Base-by-base conservation (phyloP, 2,797 vertebrate genomes). In the Dipus sagitta region DNA sequence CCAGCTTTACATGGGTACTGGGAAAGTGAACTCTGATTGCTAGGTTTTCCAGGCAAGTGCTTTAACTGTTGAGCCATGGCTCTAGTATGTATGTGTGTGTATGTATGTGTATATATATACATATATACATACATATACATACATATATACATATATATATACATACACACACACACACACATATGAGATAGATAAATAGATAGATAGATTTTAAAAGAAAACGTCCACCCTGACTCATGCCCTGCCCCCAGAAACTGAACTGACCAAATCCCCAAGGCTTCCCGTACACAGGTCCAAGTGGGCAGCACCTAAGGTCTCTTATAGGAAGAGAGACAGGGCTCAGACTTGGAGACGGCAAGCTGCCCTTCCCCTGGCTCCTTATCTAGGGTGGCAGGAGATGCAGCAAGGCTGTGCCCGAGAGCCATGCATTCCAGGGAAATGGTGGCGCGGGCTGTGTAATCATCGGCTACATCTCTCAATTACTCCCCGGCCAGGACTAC, bases 381-480 rank as follows among this genome's bases (percentile, higher is more conserved):
- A 32, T 32, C 81, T 72, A 38, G 77, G 92, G 38, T 0, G 65
- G 76, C 83, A 71, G 68, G 94, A 93, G 93, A 90, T 90, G 70
- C 6, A 54, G 62, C 54, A 26, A 87, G 94, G 92, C 95, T 28
- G 18, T 88, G 96, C 92, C 95, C 74, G 4, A 94, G 94, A 91
- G 96, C 94, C 77, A 64, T 0, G 3, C 95, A 94, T 97, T 96
- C 97, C 95, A 65, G 58, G 92, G 81, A 86, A 86, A 88, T 71
- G 20, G 28, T 6, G 23, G 94, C 80, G 0, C 3, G 23, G 70
- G 77, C 71, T 76, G 20, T 78, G 65, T 93, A 96, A 96, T 90
- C 92, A 96, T 3, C 64, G 9, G 65, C 80, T 26, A 64, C 72
- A 78, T 86, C 95, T 95, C 65, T n/a, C 95, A 95, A 92, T 94